Base-by-base conservation (phyloP, 2,113 vertebrate species). In the Pachypanchax playfairii region DNA sequence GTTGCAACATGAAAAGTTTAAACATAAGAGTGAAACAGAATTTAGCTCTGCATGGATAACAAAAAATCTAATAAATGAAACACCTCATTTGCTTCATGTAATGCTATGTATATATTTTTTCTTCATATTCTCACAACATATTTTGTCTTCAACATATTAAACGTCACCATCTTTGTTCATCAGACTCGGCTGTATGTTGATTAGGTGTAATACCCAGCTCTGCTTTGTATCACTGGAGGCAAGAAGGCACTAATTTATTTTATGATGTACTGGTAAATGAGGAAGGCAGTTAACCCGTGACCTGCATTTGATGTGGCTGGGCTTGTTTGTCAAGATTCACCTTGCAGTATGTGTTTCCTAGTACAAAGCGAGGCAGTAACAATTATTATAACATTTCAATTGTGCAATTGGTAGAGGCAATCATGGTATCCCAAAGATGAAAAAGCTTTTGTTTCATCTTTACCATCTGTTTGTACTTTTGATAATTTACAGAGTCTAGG, bases 391-490 rank as follows among this genome's bases (percentile, higher is more conserved):
- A 39, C 20, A 38, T 48, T 48, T 48, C 3, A 56, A 48, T 8
- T 13, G 33, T 18, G 10, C 24, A 48, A 26, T 41, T 52, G 25
- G 39, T 65, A 46, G 28, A 73, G 42, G 31, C 33, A 47, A 36
- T 39, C 26, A 47, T 26, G 0, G 33, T 7, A 8, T 49, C 38
- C 4, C 0, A 18, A 22, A 47, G 21, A 66, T 52, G 48, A 72
- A 52, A 50, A 63, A 48, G 28, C 17, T 31, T 33, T n/a, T 2
- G 55, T 41, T 65, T 68, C 43, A 48, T 61, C 41, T 13, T 3
- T 10, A 61, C 42, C 51, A 70, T 18, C 50, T 70, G 46, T 41
- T 61, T 28, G 31, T 24, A 35, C 21, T 68, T 55, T 22, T 2
- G 25, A 15, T 42, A 49, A 38, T 62, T 65, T 63, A 15, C 15